Conservation (phyloP, 2,113 vertebrate genomes). For the Catharus minimus region DNA sequence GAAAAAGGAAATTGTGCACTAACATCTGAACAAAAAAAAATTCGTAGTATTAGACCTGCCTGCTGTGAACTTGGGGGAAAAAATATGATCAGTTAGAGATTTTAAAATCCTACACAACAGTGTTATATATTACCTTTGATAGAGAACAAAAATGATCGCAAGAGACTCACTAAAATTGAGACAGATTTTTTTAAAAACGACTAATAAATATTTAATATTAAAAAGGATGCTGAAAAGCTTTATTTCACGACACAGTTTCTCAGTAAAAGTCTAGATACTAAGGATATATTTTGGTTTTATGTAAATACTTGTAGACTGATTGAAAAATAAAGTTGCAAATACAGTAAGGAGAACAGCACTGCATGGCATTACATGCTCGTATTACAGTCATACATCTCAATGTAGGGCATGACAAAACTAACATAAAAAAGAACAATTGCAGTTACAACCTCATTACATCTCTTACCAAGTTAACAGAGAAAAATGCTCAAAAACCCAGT, state of each 20-base stretch:
- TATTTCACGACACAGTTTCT: conserved; percentile 5
- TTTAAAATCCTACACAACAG: conserved; percentile 4
- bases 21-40: background rate
- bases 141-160: conserved; percentile 10
- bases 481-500: background rate
- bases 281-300: conserved; percentile 15
- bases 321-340: conserved; percentile 40
- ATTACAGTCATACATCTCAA: conserved; percentile 47
- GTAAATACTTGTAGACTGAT: conserved; percentile 20
- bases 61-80: background rate
- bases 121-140: background rate
- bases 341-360: background rate
- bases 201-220: conserved; percentile 16
- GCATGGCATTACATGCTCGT: background rate
- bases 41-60: background rate
- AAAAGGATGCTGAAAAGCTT: conserved; percentile 3
- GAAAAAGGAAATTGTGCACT: background rate
- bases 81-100: conserved; percentile 13
- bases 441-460: conserved; percentile 41
- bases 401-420: conserved; percentile 34
- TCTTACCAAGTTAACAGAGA: conserved; percentile 24
- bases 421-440: conserved; percentile 31
- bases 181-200: background rate
- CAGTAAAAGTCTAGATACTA: background rate
- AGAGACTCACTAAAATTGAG: background rate